These are phyloP conservation scores for Channallabes apus DNA, from an alignment of 2,797 vertebrate genomes.

Conservation along the genomic window DNA sequence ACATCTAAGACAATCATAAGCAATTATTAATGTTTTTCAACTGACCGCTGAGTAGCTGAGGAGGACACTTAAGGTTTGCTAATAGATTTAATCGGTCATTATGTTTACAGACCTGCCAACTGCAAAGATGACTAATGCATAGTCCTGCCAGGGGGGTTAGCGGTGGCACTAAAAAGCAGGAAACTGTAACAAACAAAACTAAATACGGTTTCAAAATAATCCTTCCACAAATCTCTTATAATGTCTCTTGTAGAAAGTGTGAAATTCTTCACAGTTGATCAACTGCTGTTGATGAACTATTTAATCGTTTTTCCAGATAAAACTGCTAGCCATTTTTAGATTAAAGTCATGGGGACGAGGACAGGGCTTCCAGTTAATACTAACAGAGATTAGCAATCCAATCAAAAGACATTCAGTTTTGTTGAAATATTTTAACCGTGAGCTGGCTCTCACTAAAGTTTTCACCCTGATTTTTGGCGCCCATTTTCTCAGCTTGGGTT, in stretches of 20 bases:
- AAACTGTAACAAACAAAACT: background rate
- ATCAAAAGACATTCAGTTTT: background rate
- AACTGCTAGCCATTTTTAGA: background rate
- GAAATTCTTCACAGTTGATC: background rate
- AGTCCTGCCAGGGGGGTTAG: background rate
- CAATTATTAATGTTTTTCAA: background rate
- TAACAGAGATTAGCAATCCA: background rate
- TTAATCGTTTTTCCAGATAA: background rate
- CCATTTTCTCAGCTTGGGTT: background rate
- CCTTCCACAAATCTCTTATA: background rate
- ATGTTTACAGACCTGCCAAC: conserved; percentile 8
- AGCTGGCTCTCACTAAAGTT: background rate
- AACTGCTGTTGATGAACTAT: background rate
- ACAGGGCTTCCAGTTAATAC: background rate
- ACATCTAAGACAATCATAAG: background rate
- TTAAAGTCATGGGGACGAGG: background rate
- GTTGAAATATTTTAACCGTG: background rate
- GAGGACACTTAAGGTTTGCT: background rate
- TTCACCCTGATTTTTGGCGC: background rate
- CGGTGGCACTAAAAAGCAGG: background rate
- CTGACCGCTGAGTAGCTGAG: background rate
- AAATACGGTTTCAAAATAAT: background rate
- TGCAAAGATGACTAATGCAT: background rate
- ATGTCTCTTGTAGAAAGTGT: background rate
- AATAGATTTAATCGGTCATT: background rate